Conservation (phyloP, 1,140 invertebrate species). For the Panulirus ornatus region DNA sequence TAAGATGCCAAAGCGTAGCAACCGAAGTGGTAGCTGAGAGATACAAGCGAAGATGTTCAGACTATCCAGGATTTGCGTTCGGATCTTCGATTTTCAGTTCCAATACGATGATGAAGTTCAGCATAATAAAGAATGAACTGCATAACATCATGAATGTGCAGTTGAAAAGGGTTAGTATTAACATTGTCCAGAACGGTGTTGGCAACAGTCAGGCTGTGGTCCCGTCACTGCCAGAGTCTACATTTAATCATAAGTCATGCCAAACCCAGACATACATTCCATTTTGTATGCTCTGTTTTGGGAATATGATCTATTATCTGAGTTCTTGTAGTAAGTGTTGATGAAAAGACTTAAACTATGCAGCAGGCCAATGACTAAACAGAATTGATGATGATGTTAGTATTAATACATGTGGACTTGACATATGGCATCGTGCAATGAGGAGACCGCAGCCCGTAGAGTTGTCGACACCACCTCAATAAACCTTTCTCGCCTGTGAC, state of each 20-base stretch:
- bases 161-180: constrained; percentile 93
- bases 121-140: constrained; percentile 96
- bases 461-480: background rate
- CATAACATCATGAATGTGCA: constrained; percentile 98
- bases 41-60: constrained; percentile 88
- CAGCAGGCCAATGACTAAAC: too few species aligned
- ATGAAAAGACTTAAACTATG: too few species aligned
- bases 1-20: constrained; percentile 91
- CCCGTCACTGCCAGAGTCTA: background rate
- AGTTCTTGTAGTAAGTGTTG: too few species aligned
- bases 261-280: background rate
- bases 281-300: background rate
- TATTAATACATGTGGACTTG: background rate
- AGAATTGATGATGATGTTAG: background rate
- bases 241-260: background rate
- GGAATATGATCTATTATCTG: too few species aligned
- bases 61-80: constrained; percentile 94
- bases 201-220: background rate
- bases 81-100: constrained; percentile 95
- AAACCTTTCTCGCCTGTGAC: too few species aligned
- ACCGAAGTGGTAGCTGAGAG: constrained; percentile 91
- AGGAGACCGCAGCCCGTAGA: background rate
- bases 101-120: constrained; percentile 98
- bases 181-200: constrained; percentile 3
- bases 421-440: background rate